These are phyloP conservation scores for Venusia cambrica DNA, from an alignment of 2,888 invertebrate species.

Conservation along the genomic window DNA sequence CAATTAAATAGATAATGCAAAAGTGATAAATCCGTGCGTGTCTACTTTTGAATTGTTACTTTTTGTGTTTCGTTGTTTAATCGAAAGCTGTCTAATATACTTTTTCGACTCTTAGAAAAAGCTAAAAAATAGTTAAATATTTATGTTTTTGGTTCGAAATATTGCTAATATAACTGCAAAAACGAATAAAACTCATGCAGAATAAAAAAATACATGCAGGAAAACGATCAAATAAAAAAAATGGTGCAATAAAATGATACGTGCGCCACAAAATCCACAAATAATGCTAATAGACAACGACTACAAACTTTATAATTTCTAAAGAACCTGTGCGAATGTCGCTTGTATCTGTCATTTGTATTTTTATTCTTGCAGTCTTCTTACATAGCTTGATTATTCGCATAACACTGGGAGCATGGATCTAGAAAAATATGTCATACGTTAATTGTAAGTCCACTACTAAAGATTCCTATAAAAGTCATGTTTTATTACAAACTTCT, in stretches of 20 bases:
- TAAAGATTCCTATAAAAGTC: constrained; percentile 10
- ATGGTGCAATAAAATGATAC: constrained; percentile 13
- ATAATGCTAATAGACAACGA: constrained; percentile 36
- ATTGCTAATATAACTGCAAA: no score
- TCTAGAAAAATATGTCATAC: constrained; percentile 71
- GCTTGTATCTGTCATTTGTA: constrained; percentile 48
- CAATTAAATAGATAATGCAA: no score
- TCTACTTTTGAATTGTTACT: no score
- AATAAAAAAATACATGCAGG: constrained; percentile 42
- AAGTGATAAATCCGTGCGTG: no score
- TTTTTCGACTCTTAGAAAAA: constrained; percentile 11
- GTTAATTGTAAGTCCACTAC: constrained; percentile 7
- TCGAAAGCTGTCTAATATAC: no score
- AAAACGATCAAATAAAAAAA: constrained; percentile 9
- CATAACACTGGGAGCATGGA: constrained; percentile 91
- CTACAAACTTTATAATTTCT: constrained; percentile 60
- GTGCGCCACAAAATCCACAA: constrained; percentile 28
- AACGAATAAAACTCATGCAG: constrained; percentile 6
- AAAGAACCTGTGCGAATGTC: constrained; percentile 69
- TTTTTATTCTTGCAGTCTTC: constrained; percentile 75
- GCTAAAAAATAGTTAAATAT: no score
- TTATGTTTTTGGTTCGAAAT: no score
- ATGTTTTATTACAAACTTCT: constrained; percentile 3
- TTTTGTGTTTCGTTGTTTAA: no score
- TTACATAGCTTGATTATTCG: constrained; percentile 83